Evolutionary conservation across 2,888 invertebrate species (phyloP).

Genomic region (Incurvaria masculella): DNA sequence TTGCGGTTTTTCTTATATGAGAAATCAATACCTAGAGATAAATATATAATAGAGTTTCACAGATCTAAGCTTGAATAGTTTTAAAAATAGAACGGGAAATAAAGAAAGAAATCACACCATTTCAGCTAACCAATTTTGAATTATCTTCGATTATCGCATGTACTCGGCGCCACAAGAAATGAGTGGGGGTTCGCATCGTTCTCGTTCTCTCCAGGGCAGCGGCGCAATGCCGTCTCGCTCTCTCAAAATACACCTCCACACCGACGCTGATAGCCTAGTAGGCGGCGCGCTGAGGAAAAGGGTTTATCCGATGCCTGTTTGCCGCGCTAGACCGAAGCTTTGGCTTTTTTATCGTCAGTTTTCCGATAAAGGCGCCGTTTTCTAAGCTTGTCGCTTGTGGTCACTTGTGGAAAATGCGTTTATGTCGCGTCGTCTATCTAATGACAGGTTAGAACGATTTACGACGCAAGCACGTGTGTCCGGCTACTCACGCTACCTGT

Average conservation of each 20-base stretch:
- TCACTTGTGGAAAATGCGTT: background rate
- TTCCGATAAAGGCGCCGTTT: slow-evolving; percentile 31
- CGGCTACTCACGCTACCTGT: no score
- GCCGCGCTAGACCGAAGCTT: slow-evolving; percentile 35
- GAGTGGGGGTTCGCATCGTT: slow-evolving; percentile 55
- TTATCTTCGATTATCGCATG: no score
- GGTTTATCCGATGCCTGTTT: slow-evolving; percentile 54
- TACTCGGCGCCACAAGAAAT: slow-evolving; percentile 18
- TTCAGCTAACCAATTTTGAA: background rate
- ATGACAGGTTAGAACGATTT: background rate
- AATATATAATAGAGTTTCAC: no score
- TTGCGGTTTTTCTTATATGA: no score
- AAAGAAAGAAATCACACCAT: slow-evolving; percentile 3
- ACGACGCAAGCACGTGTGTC: no score
- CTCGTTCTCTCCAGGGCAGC: slow-evolving; percentile 44
- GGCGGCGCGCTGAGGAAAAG: slow-evolving; percentile 58
- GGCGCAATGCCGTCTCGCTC: slow-evolving; percentile 33
- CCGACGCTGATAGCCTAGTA: slow-evolving; percentile 45
- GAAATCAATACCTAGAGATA: no score
- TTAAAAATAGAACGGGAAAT: slow-evolving; percentile 4
- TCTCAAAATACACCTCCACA: slow-evolving; percentile 35
- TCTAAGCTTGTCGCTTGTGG: background rate
- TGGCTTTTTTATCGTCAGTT: slow-evolving; percentile 24
- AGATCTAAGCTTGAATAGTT: no score
- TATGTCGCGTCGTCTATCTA: background rate